Evolutionary conservation across 2,888 invertebrate species (phyloP).

Genomic region (Agrochola circellaris): DNA sequence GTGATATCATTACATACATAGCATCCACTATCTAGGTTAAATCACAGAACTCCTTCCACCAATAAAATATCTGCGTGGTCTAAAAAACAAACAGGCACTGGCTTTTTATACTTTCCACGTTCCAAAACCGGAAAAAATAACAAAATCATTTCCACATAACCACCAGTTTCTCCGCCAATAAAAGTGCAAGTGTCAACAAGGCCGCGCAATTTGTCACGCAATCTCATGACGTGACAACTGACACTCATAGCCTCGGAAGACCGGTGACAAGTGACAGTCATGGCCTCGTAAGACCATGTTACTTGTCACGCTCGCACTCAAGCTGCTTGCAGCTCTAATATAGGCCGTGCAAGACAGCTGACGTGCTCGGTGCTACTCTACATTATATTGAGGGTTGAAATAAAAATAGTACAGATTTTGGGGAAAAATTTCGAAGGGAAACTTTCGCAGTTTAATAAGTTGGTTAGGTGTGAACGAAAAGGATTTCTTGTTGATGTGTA

Average conservation of each 20-base stretch:
- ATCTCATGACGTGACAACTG: slow-evolving; percentile 59
- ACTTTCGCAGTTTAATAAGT: background rate
- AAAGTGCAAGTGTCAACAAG: slow-evolving; percentile 62
- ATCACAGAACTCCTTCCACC: background rate
- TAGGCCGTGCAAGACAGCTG: slow-evolving; percentile 37
- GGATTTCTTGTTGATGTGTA: too few relatives aligned
- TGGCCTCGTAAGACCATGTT: slow-evolving; percentile 45
- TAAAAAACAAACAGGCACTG: background rate
- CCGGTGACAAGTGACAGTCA: slow-evolving; percentile 50
- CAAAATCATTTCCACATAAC: slow-evolving; percentile 8
- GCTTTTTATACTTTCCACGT: background rate
- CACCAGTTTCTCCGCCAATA: slow-evolving; percentile 47
- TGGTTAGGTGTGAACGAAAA: background rate
- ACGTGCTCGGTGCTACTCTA: background rate
- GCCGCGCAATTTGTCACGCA: slow-evolving; percentile 67
- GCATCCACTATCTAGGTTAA: background rate
- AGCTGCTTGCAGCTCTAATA: slow-evolving; percentile 43
- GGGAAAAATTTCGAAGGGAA: background rate
- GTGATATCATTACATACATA: background rate
- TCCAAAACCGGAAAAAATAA: background rate
- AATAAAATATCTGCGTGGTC: background rate
- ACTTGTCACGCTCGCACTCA: slow-evolving; percentile 48
- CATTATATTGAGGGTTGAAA: background rate
- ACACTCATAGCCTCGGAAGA: slow-evolving; percentile 40
- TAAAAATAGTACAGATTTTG: background rate